Base-by-base conservation (phyloP, 2,113 vertebrate genomes). In the Megaptera novaeangliae region DNA sequence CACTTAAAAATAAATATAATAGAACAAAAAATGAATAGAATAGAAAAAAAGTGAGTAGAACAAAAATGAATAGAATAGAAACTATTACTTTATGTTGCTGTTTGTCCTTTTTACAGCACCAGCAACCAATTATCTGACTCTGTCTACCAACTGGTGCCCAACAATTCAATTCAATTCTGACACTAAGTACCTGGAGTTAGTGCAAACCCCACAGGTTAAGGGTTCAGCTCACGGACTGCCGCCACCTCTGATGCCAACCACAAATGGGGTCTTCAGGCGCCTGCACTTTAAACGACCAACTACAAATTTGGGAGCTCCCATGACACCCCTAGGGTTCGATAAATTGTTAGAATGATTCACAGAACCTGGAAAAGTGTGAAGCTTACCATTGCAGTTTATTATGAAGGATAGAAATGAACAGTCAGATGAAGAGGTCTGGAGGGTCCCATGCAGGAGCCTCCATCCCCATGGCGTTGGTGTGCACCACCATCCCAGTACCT, bases 391-490 rank as follows among this genome's bases (percentile, higher is more conserved):
- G 3, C 20, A 10, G 46, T 61, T 75, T 34, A 44, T 87, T 66
- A 81, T 71, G 18, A 44, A 63, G 64, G n/a, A 44, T 4, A 15
- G 13, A 55, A 44, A 61, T 31, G 23, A 81, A n/a, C 2, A 9
- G 34, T 0, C 39, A 44, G 15, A 20, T 15, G 61, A 52, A 44
- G 61, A 74, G 31, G 9, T 44, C 39, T 5, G 41, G 15, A n/a
- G 12, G 21, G 20, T 49, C 17, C 18, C 13, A 21, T 20, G 7
- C 55, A 23, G 21, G 8, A 81, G 9, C 34, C 64, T n/a, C 55
- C 0, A 1, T 20, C 71, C 34, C 12, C 7, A 2, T 1, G 52
- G 29, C n/a, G 9, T 27, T 55, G 31, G 36, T 46, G 0, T 59
- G 6, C 5, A 25, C 55, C n/a, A 55, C 9, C 3, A 21, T 80